Evolutionary conservation across 2,888 invertebrate species (phyloP), one percentile per base, ranked within the genome.

Genomic region (Teleogryllus oceanicus): DNA sequence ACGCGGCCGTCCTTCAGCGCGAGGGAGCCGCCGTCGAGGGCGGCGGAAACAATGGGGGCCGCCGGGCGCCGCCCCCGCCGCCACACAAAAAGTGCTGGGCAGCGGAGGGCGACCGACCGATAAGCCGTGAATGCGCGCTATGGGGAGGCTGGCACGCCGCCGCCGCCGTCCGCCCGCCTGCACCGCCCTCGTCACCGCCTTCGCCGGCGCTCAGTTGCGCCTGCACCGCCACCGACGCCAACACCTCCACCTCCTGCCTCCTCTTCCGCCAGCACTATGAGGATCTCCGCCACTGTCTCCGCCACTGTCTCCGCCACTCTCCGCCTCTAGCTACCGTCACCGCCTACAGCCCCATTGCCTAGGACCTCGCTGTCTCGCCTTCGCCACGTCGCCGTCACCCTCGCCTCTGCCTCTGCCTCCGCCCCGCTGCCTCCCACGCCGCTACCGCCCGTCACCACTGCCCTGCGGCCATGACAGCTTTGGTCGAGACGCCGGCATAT

Each of bases 21-120:
- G 62, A 62, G n/a, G n/a, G 62, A n/a, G 62, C 62, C n/a, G 62
- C 37, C 37, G 37, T 37, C 37, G 37, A 37, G 37, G 37, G 37
- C 37, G 37, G 37, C 37, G 62, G n/a, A 62, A 62, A 62, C 62
- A 62, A 62, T 62, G 62, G 62, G 62, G 62, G n/a, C 62, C 62
- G 37, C 37, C 37, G 8, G 5, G 5, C 37, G 37, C 37, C n/a
- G 11, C 62, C 62, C 3, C 62, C n/a, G 62, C 62, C n/a, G n/a
- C 62, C 62, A 62, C 62, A 62, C 62, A 62, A 62, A 62, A 62
- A 62, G 62, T 62, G 62, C n/a, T 62, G 62, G 62, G 62, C 62
- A 62, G 16, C 13, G 62, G 62, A 62, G 62, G n/a, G 62, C n/a
- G 62, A 62, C 62, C 62, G 62, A 8, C 16, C 62, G 62, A 62